phyloP scores from a whole-genome alignment of 2,113 vertebrate genomes.

The Macrotus californicus region DNA sequence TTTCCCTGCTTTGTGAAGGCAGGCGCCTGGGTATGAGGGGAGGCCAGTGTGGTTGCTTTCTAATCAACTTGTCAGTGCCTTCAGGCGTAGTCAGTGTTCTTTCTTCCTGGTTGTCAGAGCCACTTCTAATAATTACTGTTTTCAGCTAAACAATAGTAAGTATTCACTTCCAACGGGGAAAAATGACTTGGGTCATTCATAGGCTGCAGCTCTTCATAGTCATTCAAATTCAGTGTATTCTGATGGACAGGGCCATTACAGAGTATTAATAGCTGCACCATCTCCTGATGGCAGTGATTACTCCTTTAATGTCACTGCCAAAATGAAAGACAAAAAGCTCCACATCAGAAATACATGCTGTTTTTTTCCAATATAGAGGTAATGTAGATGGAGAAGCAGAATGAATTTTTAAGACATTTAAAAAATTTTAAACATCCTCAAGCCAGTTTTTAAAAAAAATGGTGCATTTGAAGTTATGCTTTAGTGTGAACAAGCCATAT shows the following conservation, averaged over 20 bases:
- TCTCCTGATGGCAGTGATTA: background rate
- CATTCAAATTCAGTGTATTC: slow-evolving; percentile 14
- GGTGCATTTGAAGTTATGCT: background rate
- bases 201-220: background rate
- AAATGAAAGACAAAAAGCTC: background rate
- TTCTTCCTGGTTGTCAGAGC: slow-evolving; percentile 39
- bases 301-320: background rate
- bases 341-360: background rate
- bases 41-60: background rate
- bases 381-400: background rate
- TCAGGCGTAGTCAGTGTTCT: background rate
- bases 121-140: slow-evolving; percentile 58
- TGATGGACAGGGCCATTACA: slow-evolving; percentile 17
- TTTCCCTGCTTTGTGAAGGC: background rate
- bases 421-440: background rate
- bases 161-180: slow-evolving; percentile 19
- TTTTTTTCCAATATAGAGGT: background rate
- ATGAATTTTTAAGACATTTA: background rate
- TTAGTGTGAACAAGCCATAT: background rate
- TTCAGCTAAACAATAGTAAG: slow-evolving; percentile 45
- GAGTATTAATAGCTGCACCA: background rate
- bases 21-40: background rate
- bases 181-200: slow-evolving; percentile 45
- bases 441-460: background rate
- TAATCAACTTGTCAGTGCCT: slow-evolving; percentile 3